Conservation (phyloP, 2,113 vertebrate genomes). For the Oncorhynchus nerka region DNA sequence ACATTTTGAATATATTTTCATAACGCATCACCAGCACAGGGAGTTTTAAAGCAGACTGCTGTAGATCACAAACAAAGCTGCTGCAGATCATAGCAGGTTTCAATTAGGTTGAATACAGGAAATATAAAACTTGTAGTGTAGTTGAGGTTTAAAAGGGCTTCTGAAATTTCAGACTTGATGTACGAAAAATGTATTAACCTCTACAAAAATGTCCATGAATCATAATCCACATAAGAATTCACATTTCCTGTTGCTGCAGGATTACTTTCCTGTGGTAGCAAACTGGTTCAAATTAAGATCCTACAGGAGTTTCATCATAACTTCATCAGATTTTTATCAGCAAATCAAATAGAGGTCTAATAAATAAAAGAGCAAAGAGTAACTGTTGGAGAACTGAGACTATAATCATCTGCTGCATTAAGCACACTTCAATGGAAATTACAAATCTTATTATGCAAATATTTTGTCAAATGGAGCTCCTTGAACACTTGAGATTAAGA, state of each 20-base stretch:
- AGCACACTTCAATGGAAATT: constrained; percentile 57
- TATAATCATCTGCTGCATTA: constrained; percentile 52
- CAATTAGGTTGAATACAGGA: too few species aligned
- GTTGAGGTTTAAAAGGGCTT: too few species aligned
- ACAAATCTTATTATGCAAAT: constrained; percentile 70
- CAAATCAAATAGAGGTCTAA: constrained; percentile 31
- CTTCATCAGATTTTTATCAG: constrained; percentile 9
- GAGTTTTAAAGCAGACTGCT: constrained; percentile 10
- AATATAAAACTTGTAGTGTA: too few species aligned
- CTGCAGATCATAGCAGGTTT: too few species aligned
- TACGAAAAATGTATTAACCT: too few species aligned
- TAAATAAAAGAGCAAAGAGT: constrained; percentile 19
- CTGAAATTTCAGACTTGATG: too few species aligned
- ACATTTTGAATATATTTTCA: constrained; percentile 52
- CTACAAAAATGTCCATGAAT: too few species aligned
- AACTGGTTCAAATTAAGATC: too few species aligned
- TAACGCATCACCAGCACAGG: constrained; percentile 22
- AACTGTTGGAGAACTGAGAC: constrained; percentile 49
- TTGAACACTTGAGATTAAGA: constrained; percentile 56
- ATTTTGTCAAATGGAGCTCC: constrained; percentile 49
- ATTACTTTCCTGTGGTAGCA: too few species aligned
- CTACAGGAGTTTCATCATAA: neutral
- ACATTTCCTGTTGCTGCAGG: too few species aligned
- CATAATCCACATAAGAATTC: too few species aligned
- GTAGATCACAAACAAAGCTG: neutral